Evolutionary conservation across 2,797 vertebrate species (phyloP).

Genomic region (Gymnothorax javanicus): DNA sequence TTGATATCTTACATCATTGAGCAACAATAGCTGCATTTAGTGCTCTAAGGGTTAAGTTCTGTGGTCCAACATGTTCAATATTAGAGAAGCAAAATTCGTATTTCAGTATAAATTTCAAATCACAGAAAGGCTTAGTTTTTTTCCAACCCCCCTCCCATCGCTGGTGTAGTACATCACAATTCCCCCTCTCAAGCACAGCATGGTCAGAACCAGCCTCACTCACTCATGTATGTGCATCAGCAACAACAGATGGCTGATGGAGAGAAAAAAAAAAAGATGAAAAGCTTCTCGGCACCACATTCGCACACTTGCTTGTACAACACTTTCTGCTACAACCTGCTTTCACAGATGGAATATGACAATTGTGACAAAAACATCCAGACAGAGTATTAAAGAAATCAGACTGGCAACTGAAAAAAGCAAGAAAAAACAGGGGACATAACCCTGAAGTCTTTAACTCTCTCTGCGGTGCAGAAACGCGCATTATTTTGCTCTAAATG

Average conservation of each 20-base stretch:
- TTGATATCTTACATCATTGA: too few relatives aligned
- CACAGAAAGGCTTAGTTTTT: neutral
- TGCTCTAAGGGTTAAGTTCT: too few relatives aligned
- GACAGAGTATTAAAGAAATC: neutral
- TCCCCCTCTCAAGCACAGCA: neutral
- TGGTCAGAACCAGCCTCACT: neutral
- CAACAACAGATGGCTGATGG: neutral
- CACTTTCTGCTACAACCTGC: slow-evolving; percentile 25
- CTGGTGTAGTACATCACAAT: neutral
- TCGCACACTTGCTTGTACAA: slow-evolving; percentile 15
- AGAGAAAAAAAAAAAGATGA: neutral
- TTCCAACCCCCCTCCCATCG: neutral
- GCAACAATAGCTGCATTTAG: too few relatives aligned
- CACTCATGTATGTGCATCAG: neutral
- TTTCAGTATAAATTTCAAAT: neutral
- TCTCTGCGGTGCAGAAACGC: neutral
- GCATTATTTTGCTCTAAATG: neutral
- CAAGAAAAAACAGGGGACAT: neutral
- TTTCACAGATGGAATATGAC: slow-evolving; percentile 26
- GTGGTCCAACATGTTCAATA: too few relatives aligned
- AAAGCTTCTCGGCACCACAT: slow-evolving; percentile 8
- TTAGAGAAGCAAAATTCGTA: too few relatives aligned
- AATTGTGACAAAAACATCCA: slow-evolving; percentile 17
- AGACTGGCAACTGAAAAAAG: neutral
- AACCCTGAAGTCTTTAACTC: neutral